Base-by-base conservation (phyloP, 2,797 vertebrate species). In the Urocyon cinereoargenteus region DNA sequence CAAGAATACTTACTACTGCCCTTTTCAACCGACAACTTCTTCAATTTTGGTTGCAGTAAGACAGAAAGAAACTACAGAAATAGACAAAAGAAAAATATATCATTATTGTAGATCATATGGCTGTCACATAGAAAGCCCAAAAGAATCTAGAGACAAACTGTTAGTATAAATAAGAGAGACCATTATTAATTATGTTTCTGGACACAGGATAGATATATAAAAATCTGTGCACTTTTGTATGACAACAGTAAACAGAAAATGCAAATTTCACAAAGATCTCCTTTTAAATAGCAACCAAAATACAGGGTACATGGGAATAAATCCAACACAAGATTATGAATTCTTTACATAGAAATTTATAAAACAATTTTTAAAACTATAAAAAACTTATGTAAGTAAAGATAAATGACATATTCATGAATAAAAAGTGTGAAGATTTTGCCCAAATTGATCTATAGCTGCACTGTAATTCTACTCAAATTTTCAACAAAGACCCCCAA, bases 281-380 rank as follows among this genome's bases (percentile, higher is more conserved):
- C 2, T 59, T 91, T 91, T 89, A 92, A 91, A 89, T 28, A 92
- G 34, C 13, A 79, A 91, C 6, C 83, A 95, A 82, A 95, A 62
- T 15, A 21, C 45, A 28, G 51, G 18, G 9, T 49, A 64, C 16
- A 40, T 81, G 59, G 40, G 31, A 89, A 70, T 49, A 73, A 91
- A 34, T 91, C 3, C 26, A 92, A 92, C 34, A 86, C 73, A 90
- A 94, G 8, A 40, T 90, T 34, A 68, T 61, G 26, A 70, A 77
- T 36, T 6, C 9, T 88, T 79, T 89, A 61, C 14, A 7, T 34
- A 45, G 11, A 77, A 53, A 90, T 88, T 49, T 59, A 77, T 75
- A 79, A 91, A 61, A 78, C 2, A 77, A n/a, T 62, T 91, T 61
- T 36, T 15, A 86, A 92, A 73, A n/a, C 34, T 66, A 81, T 53